Conservation (phyloP, 2,888 invertebrate species). For the Thereva unica region DNA sequence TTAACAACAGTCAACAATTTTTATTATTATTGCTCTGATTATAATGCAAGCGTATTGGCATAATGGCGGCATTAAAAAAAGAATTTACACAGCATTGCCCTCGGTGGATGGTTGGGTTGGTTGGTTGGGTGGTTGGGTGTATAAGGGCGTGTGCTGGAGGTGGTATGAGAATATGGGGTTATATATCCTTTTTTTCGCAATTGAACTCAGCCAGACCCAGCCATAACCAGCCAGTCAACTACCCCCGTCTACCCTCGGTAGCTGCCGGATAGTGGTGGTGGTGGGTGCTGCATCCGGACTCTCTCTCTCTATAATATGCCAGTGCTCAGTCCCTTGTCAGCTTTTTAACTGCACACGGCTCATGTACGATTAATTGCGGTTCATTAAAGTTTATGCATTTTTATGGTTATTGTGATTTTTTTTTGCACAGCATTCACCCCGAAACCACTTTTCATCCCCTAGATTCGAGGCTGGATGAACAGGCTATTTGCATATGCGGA, state of each 20-base stretch:
- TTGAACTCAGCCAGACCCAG: neutral
- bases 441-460: neutral
- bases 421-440: neutral
- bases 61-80: slow-evolving; percentile 17
- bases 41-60: slow-evolving; percentile 27
- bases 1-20: slow-evolving; percentile 28
- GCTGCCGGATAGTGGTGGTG: no score
- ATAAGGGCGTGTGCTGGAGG: neutral
- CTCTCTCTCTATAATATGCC: no score
- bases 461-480: neutral
- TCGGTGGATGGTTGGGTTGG: neutral
- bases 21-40: slow-evolving; percentile 33
- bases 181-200: neutral
- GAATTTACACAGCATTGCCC: slow-evolving; percentile 1
- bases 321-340: no score
- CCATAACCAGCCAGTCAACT: neutral
- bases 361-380: slow-evolving; percentile 58
- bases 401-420: slow-evolving; percentile 29
- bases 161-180: neutral
- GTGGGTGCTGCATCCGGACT: no score
- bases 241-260: neutral
- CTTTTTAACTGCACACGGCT: slow-evolving; percentile 41
- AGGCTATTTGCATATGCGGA: neutral
- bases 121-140: neutral
- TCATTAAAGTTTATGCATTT: slow-evolving; percentile 56